A percentile compares a stretch with the other conserved stretches of the same genome.
Conservation (phyloP, 2,797 vertebrate species). For the Poliocrania exsul region DNA sequence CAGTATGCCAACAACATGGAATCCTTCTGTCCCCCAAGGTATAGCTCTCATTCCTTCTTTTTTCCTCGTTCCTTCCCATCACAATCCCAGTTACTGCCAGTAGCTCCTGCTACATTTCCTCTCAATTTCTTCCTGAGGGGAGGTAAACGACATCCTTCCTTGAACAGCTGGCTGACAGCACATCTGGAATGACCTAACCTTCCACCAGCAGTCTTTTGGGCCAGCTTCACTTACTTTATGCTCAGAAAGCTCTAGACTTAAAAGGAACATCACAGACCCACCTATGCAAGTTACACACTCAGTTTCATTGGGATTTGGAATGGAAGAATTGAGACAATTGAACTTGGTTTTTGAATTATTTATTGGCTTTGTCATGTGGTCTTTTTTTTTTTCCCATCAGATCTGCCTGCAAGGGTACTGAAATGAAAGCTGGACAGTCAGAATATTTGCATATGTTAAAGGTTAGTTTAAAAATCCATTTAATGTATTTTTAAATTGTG, state of each 20-base stretch:
- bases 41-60: neutral
- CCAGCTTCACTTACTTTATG: neutral
- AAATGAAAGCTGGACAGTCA: neutral
- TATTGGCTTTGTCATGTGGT: neutral
- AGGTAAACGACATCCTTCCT: neutral
- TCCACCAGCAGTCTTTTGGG: neutral
- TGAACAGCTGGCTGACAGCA: neutral
- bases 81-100: neutral
- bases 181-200: neutral
- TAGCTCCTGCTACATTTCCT: neutral
- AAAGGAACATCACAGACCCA: neutral
- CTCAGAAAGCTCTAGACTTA: neutral
- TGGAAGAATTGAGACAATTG: neutral
- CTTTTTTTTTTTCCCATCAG: neutral
- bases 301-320: neutral
- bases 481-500: neutral
- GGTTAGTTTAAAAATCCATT: neutral
- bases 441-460: neutral
- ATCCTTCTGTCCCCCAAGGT: neutral
- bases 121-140: neutral
- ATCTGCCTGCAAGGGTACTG: neutral
- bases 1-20: neutral
- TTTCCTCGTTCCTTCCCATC: neutral
- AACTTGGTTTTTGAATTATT: neutral
- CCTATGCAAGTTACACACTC: neutral